A percentile compares a stretch with the other conserved stretches of the same genome.
These are phyloP conservation scores for Poeciliopsis presidionis DNA, from an alignment of 2,797 vertebrate species.

Conservation along the genomic window DNA sequence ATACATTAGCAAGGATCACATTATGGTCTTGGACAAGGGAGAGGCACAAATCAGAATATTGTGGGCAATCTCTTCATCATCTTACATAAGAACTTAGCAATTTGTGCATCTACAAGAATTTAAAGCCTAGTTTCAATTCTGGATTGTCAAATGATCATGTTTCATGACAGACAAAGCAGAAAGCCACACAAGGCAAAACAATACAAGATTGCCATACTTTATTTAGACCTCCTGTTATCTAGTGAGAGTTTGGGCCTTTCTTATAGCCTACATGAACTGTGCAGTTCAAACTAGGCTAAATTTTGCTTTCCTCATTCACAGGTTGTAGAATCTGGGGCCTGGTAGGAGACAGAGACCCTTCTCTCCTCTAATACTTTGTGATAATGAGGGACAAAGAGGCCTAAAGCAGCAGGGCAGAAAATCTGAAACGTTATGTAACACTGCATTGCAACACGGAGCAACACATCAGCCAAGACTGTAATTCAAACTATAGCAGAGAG, in stretches of 20 bases:
- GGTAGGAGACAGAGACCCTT: not conserved
- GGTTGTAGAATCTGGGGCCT: not conserved
- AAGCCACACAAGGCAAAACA: not conserved
- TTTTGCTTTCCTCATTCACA: not conserved
- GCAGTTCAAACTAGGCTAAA: not conserved
- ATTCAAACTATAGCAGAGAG: not conserved
- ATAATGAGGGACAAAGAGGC: conserved; percentile 48
- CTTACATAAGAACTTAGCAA: not conserved
- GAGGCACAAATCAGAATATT: not conserved
- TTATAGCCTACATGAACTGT: not conserved
- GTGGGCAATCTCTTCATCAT: not conserved
- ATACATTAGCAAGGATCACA: not conserved
- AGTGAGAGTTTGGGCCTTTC: not conserved
- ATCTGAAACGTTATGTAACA: not conserved
- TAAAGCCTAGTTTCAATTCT: not conserved
- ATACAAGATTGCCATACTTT: not conserved
- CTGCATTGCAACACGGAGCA: not conserved
- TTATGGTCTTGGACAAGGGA: not conserved
- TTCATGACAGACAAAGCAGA: not conserved
- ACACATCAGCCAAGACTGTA: not conserved
- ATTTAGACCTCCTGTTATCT: not conserved
- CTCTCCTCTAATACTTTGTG: not conserved
- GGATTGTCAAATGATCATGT: not conserved
- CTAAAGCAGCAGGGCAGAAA: not conserved
- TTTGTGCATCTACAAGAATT: not conserved